Evolutionary conservation across 1,140 invertebrate species (phyloP).

Genomic region (Apis cerana): DNA sequence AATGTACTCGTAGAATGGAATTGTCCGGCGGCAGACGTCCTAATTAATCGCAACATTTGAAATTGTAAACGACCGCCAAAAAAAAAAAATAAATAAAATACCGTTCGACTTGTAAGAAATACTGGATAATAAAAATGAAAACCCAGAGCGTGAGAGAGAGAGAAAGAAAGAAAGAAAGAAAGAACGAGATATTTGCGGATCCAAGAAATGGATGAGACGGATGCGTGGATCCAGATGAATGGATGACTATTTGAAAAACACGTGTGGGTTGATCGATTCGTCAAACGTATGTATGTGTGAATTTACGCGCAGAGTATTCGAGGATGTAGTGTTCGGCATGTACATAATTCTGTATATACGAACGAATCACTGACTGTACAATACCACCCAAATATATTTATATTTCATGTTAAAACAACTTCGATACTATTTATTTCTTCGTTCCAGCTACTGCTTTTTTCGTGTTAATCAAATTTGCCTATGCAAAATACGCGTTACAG

Average conservation of each 20-base stretch:
- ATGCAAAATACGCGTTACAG: neutral
- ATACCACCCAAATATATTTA: constrained; percentile 75
- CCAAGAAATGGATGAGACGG: constrained; percentile 37
- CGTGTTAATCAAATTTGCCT: neutral
- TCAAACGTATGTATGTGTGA: constrained; percentile 27
- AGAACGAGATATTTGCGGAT: constrained; percentile 16
- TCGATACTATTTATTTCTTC: constrained; percentile 21
- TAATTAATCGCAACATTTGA: constrained; percentile 39
- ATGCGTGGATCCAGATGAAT: constrained; percentile 39
- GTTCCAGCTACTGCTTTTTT: neutral
- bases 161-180: neutral
- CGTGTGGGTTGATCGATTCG: constrained; percentile 20
- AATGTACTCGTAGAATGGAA: constrained; percentile 42
- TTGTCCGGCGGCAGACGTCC: constrained; percentile 46
- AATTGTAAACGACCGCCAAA: constrained; percentile 40
- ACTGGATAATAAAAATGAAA: constrained; percentile 24
- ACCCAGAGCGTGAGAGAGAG: neutral
- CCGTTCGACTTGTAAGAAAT: constrained; percentile 10
- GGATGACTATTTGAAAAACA: constrained; percentile 31
- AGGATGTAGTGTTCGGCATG: constrained; percentile 65
- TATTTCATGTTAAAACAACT: constrained; percentile 72
- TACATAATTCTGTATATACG: constrained; percentile 73
- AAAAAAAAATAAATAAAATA: constrained; percentile 5
- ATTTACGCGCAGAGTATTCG: constrained; percentile 54
- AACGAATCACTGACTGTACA: constrained; percentile 74